Evolutionary conservation across 2,888 invertebrate genomes (phyloP).

Genomic region (Idaea straminata): DNA sequence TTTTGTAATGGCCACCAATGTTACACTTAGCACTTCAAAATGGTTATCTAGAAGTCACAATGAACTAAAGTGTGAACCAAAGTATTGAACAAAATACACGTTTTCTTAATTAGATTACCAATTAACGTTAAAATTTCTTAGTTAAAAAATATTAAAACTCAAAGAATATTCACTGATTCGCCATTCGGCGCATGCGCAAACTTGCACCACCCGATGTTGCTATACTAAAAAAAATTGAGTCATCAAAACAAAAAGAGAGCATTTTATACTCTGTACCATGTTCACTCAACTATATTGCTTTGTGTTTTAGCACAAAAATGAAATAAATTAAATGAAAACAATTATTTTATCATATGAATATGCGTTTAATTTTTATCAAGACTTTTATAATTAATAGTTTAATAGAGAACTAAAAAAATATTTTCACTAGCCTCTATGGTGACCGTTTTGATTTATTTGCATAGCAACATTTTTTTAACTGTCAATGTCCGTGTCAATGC

Average conservation of each 20-base stretch:
- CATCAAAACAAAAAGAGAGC: constrained; percentile 8
- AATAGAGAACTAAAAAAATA: background rate
- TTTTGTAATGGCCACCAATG: constrained; percentile 81
- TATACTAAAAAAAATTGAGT: constrained; percentile 31
- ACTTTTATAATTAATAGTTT: background rate
- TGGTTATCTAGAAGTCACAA: constrained; percentile 42
- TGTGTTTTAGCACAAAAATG: background rate
- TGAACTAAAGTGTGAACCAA: constrained; percentile 43
- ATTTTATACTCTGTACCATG: background rate
- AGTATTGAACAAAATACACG: constrained; percentile 51
- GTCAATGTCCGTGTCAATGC: constrained; percentile 23
- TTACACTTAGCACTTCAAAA: constrained; percentile 72
- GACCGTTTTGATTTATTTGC: background rate
- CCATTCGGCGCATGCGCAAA: constrained; percentile 81
- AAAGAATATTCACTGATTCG: constrained; percentile 79
- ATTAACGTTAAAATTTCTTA: constrained; percentile 76
- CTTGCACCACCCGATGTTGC: constrained; percentile 67
- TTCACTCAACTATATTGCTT: background rate
- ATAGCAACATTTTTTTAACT: constrained; percentile 18
- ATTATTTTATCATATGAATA: background rate
- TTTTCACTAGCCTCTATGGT: background rate
- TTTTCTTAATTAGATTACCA: constrained; percentile 67
- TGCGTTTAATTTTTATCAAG: background rate
- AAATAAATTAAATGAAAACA: background rate
- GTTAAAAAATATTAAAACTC: constrained; percentile 74